Percentiles rank a stretch among this genome's conserved stretches.
Evolutionary conservation across 2,113 vertebrate genomes (phyloP).

Genomic region (Scatophagus argus): DNA sequence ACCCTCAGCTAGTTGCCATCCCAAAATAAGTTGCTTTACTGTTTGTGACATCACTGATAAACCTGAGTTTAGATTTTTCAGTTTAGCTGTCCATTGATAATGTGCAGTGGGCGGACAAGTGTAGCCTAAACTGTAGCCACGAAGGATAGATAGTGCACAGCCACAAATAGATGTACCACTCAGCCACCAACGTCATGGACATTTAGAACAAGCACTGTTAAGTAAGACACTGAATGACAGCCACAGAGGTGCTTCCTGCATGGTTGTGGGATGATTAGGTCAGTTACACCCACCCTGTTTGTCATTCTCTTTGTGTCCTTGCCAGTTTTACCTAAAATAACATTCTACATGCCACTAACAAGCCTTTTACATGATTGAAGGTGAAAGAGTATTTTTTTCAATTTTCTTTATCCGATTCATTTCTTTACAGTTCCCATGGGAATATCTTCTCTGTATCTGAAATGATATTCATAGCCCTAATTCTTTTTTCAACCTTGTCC

Average conservation of each 20-base stretch:
- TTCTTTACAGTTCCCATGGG: not conserved
- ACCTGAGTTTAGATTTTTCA: not conserved
- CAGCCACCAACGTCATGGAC: not conserved
- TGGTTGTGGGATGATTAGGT: not conserved
- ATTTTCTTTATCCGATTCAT: not conserved
- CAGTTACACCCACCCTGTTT: not conserved
- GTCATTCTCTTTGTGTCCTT: not conserved
- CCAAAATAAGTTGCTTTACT: too few species aligned
- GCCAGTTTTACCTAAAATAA: too few species aligned
- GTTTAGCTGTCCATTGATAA: not conserved
- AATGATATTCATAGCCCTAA: not conserved
- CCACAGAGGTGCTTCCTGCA: not conserved
- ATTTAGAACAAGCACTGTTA: not conserved
- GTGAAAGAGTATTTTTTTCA: not conserved
- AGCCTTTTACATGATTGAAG: not conserved
- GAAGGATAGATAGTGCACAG: not conserved
- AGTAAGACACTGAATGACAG: not conserved
- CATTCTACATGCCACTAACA: not conserved
- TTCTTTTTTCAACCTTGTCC: too few species aligned
- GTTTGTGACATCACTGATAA: not conserved
- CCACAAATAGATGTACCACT: constrained; percentile 6
- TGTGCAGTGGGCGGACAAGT: not conserved
- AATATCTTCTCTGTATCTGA: not conserved
- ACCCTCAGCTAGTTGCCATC: too few species aligned
- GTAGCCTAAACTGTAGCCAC: not conserved